These are phyloP conservation scores for Chlorodrepanis virens DNA, from an alignment of 2,113 vertebrate genomes.

Conservation along the genomic window DNA sequence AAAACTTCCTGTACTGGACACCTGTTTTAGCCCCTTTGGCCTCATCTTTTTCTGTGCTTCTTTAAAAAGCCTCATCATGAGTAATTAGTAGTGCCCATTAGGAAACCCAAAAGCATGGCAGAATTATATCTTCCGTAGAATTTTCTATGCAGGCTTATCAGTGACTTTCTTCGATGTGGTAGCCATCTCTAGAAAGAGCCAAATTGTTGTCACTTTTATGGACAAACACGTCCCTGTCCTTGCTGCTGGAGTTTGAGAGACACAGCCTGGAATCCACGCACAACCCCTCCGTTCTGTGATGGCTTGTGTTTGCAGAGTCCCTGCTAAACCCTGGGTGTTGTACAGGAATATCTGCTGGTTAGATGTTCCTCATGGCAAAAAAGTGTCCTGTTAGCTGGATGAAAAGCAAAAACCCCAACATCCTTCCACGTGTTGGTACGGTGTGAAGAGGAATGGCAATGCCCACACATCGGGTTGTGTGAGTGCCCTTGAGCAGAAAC, in stretches of 20 bases:
- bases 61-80: background rate
- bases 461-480: background rate
- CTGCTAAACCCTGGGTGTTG: background rate
- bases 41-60: conserved; percentile 34
- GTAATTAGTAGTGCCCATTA: background rate
- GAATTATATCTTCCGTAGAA: background rate
- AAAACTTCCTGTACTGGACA: conserved; percentile 53
- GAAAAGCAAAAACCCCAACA: conserved; percentile 2
- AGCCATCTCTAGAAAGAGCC: background rate
- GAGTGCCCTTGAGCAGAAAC: background rate
- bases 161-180: background rate
- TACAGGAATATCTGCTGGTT: background rate
- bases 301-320: background rate
- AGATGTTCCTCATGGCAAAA: background rate
- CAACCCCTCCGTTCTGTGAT: background rate
- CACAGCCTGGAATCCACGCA: background rate
- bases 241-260: background rate
- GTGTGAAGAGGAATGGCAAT: conserved; percentile 61
- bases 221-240: background rate
- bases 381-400: background rate
- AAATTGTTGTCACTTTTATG: background rate
- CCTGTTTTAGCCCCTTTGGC: conserved; percentile 29
- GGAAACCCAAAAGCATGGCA: background rate
- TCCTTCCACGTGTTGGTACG: background rate
- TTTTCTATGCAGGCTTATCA: background rate